phyloP scores from a whole-genome alignment of 2,797 vertebrate species.

The Balearica regulorum region DNA sequence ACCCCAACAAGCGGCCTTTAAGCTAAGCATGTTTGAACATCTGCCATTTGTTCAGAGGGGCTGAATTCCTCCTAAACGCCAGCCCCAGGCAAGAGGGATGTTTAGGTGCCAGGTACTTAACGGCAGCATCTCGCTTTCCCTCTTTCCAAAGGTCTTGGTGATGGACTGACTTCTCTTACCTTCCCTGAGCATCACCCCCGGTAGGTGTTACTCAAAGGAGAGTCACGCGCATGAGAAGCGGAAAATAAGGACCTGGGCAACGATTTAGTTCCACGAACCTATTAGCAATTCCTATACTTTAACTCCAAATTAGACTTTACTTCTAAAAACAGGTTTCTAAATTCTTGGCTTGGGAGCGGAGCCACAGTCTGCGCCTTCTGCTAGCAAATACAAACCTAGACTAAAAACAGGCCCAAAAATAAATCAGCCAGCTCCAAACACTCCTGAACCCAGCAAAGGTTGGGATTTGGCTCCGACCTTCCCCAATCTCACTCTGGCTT shows the following conservation, averaged over 20 bases:
- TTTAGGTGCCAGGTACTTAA: background rate
- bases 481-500: background rate
- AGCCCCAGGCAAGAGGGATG: background rate
- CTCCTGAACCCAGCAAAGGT: background rate
- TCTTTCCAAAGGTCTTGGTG: background rate
- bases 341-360: background rate
- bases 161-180: background rate
- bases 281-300: background rate
- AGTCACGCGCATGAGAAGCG: background rate
- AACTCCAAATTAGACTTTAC: constrained; percentile 22
- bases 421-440: background rate
- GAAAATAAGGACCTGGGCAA: background rate
- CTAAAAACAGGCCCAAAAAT: background rate
- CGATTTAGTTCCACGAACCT: background rate
- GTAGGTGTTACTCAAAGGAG: background rate
- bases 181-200: background rate
- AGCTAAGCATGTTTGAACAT: background rate
- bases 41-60: background rate
- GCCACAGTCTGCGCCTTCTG: background rate
- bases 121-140: background rate
- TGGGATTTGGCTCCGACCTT: background rate
- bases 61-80: background rate
- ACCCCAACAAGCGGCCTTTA: background rate
- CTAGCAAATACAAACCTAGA: background rate
- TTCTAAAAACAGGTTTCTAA: background rate